Base-by-base conservation (phyloP, 2,797 vertebrate genomes). In the Ambastaia sidthimunki region DNA sequence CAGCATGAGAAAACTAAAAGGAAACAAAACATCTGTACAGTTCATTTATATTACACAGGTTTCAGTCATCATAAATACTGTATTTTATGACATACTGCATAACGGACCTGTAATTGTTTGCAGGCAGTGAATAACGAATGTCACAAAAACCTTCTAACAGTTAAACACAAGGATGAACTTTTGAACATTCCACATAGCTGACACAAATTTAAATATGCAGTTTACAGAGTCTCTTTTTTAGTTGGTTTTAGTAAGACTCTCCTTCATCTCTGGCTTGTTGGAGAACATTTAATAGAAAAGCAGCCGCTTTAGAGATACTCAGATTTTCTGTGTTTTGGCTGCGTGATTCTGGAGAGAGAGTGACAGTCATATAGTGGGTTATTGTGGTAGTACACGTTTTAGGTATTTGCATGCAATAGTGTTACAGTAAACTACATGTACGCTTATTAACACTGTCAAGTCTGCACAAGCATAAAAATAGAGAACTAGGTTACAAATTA, bases 281-380 rank as follows among this genome's bases (percentile, higher is more conserved):
- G 78, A 97, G 91, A 66, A 94, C 93, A 37, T 92, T 92, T 54
- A 97, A 92, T 66, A 97, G 89, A 13, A 96, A 73, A 0, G 93
- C 90, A 59, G 92, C 93, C 0, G 94, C 95, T 86, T 96, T 94
- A 19, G 94, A 92, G 77, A 96, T 92, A 12, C 93, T 92, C 62
- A 95, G 89, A 75, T 95, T 94, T 81, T 93, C 94, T 37, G 92
- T 88, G 82, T 93, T 94, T 86, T 93, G 92, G 84, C 94, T 96
- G 76, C 94, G 95, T 65, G 94, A 95, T 89, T 97, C 98, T 98
- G 66, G 81, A 74, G 13, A 52, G 28, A 4, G 9, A 71, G 25
- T 13, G 7, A 62, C 15, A 62, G 31, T 16, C 7, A 15, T 16
- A 60, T 1, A 60, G 1, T 15, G 1, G 10, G 3, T 2, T n/a